Conservation (phyloP, 2,888 invertebrate genomes). For the Drosophila colorata region DNA sequence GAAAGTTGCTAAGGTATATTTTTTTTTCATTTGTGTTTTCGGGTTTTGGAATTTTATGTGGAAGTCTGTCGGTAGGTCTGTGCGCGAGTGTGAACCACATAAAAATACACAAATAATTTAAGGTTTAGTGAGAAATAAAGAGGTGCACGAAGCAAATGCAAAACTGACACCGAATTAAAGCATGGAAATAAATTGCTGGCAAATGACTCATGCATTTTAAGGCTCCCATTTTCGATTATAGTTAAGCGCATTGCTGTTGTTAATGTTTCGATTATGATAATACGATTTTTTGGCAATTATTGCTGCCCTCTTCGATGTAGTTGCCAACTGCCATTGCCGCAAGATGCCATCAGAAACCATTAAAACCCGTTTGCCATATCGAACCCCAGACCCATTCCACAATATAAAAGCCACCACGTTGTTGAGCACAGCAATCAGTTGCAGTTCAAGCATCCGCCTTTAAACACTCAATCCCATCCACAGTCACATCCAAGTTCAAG, state of each 20-base stretch:
- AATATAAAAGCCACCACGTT: constrained; percentile 73
- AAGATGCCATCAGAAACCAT: constrained; percentile 40
- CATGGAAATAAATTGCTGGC: constrained; percentile 73
- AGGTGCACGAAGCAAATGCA: constrained; percentile 43
- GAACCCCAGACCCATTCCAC: constrained; percentile 30
- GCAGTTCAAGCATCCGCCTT: constrained; percentile 63
- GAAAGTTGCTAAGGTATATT: constrained; percentile 39
- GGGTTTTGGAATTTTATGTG: constrained; percentile 7
- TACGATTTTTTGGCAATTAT: constrained; percentile 74
- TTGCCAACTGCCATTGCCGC: constrained; percentile 42
- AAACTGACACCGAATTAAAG: constrained; percentile 72
- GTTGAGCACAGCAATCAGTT: constrained; percentile 70
- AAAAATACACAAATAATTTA: constrained; percentile 48
- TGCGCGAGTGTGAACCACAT: constrained; percentile 31
- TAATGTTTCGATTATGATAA: constrained; percentile 72
- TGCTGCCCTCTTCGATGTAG: constrained; percentile 40
- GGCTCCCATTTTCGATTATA: constrained; percentile 42
- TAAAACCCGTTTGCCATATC: constrained; percentile 49
- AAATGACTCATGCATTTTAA: constrained; percentile 78
- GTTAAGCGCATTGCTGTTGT: constrained; percentile 46
- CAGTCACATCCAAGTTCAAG: constrained; percentile 15
- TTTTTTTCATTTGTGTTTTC: constrained; percentile 17
- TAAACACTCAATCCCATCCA: constrained; percentile 40
- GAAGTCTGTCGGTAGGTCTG: neutral
- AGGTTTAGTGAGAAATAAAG: constrained; percentile 41